These are phyloP conservation scores for Apamea sordens DNA, from an alignment of 2,888 invertebrate genomes.

Conservation along the genomic window DNA sequence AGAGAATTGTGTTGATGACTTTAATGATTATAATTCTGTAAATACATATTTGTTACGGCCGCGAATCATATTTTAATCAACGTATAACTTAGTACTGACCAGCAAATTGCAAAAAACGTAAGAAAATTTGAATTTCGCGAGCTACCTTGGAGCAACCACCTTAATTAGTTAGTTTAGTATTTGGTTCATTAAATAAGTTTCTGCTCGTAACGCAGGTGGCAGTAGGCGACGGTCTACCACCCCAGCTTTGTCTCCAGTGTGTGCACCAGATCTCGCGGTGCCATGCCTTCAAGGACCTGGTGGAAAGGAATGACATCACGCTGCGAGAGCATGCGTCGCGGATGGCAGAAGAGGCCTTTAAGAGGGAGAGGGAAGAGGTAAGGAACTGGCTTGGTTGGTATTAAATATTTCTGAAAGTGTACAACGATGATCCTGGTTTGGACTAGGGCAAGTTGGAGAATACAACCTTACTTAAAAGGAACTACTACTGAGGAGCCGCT, in stretches of 20 bases:
- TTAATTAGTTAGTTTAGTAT: not conserved
- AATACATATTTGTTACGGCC: no score
- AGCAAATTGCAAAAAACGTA: no score
- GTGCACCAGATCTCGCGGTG: constrained; percentile 92
- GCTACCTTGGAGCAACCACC: no score
- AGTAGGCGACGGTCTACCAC: constrained; percentile 90
- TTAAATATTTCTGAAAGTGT: not conserved
- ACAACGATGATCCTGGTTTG: not conserved
- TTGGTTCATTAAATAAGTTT: not conserved
- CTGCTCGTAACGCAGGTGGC: constrained; percentile 81
- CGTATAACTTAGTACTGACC: no score
- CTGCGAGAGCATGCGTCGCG: constrained; percentile 85
- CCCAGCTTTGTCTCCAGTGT: constrained; percentile 91
- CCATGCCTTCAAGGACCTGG: constrained; percentile 91
- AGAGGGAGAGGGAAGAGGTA: constrained; percentile 77
- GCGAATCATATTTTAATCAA: no score
- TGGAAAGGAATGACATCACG: constrained; percentile 90
- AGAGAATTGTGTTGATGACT: no score
- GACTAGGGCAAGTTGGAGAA: not conserved
- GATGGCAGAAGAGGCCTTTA: constrained; percentile 77
- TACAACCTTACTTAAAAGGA: not conserved
- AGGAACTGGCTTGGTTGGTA: constrained; percentile 8
- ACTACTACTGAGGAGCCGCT: not conserved
- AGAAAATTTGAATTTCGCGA: no score
- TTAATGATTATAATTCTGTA: no score